Evolutionary conservation across 1,140 invertebrate species (phyloP).

Genomic region (Platorchestia sp.): DNA sequence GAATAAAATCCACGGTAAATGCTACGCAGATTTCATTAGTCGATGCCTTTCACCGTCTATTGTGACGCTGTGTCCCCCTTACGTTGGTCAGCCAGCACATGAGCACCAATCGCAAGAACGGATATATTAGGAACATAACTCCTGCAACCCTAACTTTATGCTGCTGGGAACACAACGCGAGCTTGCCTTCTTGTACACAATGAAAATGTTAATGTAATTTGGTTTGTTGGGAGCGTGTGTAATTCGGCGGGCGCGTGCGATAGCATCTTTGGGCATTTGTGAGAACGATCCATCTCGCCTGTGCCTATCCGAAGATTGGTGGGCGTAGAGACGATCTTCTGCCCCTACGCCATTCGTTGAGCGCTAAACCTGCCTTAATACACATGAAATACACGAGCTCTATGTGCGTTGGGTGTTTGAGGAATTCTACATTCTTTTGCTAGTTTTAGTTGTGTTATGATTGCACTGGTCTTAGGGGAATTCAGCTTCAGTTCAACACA

Average conservation of each 20-base stretch:
- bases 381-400: not conserved
- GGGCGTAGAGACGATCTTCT: not conserved
- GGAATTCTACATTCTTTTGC: not conserved
- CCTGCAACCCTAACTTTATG: not conserved
- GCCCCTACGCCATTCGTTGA: not conserved
- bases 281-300: slow-evolving; percentile 34
- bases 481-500: no score
- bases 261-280: slow-evolving; percentile 50
- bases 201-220: slow-evolving; percentile 56
- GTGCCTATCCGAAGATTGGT: slow-evolving; percentile 10
- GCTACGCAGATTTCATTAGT: not conserved
- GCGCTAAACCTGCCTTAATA: not conserved
- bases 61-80: not conserved
- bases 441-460: not conserved
- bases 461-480: not conserved
- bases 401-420: not conserved
- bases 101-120: not conserved
- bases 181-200: slow-evolving; percentile 21
- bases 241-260: slow-evolving; percentile 29
- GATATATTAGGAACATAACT: slow-evolving; percentile 34
- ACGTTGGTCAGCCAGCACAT: not conserved
- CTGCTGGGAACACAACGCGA: not conserved
- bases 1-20: not conserved
- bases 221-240: slow-evolving; percentile 45
- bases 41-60: not conserved